phyloP scores from a whole-genome alignment of 2,113 vertebrate species.

The Recurvirostra avosetta region DNA sequence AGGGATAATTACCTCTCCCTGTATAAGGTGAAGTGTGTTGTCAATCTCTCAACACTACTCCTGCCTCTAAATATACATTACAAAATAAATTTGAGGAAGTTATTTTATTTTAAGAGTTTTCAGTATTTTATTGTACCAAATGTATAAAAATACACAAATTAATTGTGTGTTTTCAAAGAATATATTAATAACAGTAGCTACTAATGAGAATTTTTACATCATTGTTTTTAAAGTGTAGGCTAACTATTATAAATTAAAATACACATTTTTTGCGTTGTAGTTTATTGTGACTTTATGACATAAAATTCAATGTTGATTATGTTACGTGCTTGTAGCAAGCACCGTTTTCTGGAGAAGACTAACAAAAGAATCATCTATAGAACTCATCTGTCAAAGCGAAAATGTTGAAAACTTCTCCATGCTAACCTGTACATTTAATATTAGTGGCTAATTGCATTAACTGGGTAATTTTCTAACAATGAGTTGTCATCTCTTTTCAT shows the following conservation, averaged over 20 bases:
- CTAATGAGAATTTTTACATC: not conserved
- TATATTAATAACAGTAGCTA: not conserved
- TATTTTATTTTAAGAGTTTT: not conserved
- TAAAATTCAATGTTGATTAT: not conserved
- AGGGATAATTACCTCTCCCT: slow-evolving; percentile 6
- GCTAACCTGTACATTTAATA: not conserved
- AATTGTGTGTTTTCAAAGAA: not conserved
- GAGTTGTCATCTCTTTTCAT: not conserved
- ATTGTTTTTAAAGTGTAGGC: not conserved
- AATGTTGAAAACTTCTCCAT: not conserved
- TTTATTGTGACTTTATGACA: not conserved
- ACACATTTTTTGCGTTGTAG: not conserved
- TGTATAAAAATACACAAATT: not conserved
- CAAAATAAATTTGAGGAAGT: not conserved
- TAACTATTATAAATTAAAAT: not conserved
- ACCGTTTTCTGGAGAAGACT: too few relatives aligned
- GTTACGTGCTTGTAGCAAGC: not conserved
- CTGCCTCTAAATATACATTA: not conserved
- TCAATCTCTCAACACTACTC: not conserved
- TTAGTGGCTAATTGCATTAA: not conserved
- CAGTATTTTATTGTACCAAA: not conserved
- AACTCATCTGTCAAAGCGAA: not conserved
- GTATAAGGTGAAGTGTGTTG: not conserved
- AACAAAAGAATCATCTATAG: not conserved
- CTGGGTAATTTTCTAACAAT: not conserved